Evolutionary conservation across 1,140 invertebrate species (phyloP), one percentile per base, ranked within the genome.

Genomic region (Drosophila virilis): DNA sequence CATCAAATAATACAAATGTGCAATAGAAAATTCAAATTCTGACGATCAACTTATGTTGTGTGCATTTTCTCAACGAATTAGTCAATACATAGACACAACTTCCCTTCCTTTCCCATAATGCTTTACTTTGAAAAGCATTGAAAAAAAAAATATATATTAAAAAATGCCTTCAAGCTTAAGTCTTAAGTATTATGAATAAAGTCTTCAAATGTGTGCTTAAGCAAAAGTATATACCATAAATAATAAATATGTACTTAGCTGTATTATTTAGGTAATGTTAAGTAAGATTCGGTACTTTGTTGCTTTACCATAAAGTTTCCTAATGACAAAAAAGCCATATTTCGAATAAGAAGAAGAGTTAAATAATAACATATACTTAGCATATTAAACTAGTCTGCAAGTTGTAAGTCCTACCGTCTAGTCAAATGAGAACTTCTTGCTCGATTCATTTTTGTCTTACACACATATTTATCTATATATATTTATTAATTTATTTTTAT

Each of bases 121-220:
- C 55, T 74, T 35, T 66, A 61, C 55, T 77, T 17, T 61, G 54
- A 42, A 40, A n/a, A 6, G 12, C 15, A 8, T 42, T 2, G 2
- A 40, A 13, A n/a, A 51, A 48, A 61, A 52, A 42, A n/a, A n/a
- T n/a, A n/a, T n/a, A n/a, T 64, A 40, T 42, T 28, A 52, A 61
- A 37, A 54, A 82, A 83, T 83, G 83, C 83, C 83, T 88, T 88
- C 77, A 88, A 89, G 79, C 59, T 69, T 89, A 89, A 73, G 68
- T 88, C 65, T 83, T 88, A 88, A 88, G 79, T 86, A 88, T 82
- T 88, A 88, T 64, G 64, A 67, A 76, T 78, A 78, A 82, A 88
- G 73, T 88, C 69, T 70, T 77, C 59, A 73, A 74, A 68, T 77
- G 65, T 79, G 78, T 76, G 79, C 78, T 82, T 79, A 82, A 52